Evolutionary conservation across 1,140 invertebrate species (phyloP), one percentile per base, ranked within the genome.

Genomic region (Scaptomyza hsui): DNA sequence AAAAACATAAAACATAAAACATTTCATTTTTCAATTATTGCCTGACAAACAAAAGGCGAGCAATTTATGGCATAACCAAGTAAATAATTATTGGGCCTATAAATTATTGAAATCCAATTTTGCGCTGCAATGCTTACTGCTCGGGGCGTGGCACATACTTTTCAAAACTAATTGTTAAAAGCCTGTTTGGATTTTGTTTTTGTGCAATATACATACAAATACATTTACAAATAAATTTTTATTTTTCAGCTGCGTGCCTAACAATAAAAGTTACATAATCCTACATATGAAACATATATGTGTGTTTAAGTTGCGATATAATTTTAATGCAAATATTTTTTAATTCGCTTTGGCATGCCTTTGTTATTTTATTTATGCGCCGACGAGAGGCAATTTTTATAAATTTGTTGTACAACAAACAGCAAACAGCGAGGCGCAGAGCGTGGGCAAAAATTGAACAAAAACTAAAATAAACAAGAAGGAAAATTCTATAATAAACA

Each of bases 291-390:
- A 55, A 49, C 15, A 72, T 55, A 49, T 57, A 62, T 81, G 68
- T 81, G 68, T 49, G 55, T 78, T 85, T 86, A 45, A 68, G 65
- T 86, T 86, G 82, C 81, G 60, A 74, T 44, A 26, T 69, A 60
- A 80, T 86, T 82, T 83, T 42, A 53, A 78, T 82, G 78, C 75
- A 83, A 82, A 82, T 75, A 81, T 78, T 82, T 76, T 73, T 49
- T 47, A 55, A 72, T 60, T 52, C 72, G 76, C 69, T 86, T 69
- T 74, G 73, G 82, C 82, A 88, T 86, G 81, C 82, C 70, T 81
- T 81, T 83, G 61, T 70, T 67, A 56, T 75, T 63, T 82, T 63
- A 83, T 78, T 83, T 78, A 67, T 78, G 71, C 69, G 79, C 65
- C 57, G 53, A 64, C 64, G 57, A 74, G 35, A 51, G 55, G 61